These are phyloP conservation scores for Spilarctia lutea DNA, from an alignment of 2,888 invertebrate genomes.

Conservation along the genomic window DNA sequence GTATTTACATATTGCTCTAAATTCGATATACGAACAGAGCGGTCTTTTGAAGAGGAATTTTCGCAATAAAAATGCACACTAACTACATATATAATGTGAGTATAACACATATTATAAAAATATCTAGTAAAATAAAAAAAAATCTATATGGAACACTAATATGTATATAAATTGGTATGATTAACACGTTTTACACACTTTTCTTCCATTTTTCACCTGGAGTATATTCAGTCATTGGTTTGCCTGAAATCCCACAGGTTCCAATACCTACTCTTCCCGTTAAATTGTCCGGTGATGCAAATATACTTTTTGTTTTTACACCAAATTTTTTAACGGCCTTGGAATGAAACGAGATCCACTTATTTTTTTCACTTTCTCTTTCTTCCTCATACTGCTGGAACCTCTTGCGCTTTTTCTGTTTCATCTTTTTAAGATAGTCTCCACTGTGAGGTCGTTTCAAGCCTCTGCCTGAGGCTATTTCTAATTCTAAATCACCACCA, in stretches of 20 bases:
- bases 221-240: too few species aligned
- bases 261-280: too few species aligned
- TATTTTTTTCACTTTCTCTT: slow-evolving; percentile 98
- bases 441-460: slow-evolving; percentile 75
- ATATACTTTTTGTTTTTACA: slow-evolving; percentile 96
- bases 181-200: slow-evolving; percentile 85
- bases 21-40: slow-evolving; percentile 5
- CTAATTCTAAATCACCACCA: slow-evolving; percentile 94
- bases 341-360: slow-evolving; percentile 97
- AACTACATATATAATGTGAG: too few species aligned
- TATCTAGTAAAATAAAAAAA: too few species aligned
- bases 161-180: too few species aligned
- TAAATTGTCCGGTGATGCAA: slow-evolving; percentile 97
- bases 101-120: too few species aligned
- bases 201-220: slow-evolving; percentile 97
- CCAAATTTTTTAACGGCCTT: slow-evolving; percentile 96
- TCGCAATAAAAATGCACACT: slow-evolving; percentile 18
- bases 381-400: slow-evolving; percentile 98
- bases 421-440: slow-evolving; percentile 96
- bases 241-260: too few species aligned
- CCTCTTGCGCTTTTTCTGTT: slow-evolving; percentile 97
- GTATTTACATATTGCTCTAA: slow-evolving; percentile 4
- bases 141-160: too few species aligned
- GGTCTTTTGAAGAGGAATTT: neutral
- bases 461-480: slow-evolving; percentile 88